A percentile compares a stretch with the other conserved stretches of the same genome.
These are phyloP conservation scores for Hucho hucho DNA, from an alignment of 2,113 vertebrate genomes.

Conservation along the genomic window DNA sequence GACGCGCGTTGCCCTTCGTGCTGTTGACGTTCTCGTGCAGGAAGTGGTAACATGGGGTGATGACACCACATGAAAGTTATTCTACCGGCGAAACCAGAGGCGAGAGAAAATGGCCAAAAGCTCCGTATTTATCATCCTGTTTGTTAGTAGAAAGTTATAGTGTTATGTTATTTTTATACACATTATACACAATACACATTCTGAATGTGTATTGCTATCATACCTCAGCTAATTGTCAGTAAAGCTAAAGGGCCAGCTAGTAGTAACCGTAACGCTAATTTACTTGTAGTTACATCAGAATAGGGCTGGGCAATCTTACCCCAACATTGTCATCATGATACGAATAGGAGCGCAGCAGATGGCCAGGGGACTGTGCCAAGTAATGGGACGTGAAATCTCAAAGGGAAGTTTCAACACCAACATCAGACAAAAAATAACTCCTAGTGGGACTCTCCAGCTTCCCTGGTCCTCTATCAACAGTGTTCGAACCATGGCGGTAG, in stretches of 20 bases:
- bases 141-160: not conserved
- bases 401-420: conserved; percentile 5
- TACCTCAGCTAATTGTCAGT: no score
- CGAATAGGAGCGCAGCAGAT: conserved; percentile 30
- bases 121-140: not conserved
- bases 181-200: no score
- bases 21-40: not conserved
- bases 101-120: not conserved
- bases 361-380: conserved; percentile 36
- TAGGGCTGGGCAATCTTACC: not conserved
- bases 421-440: conserved; percentile 5
- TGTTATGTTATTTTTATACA: no score
- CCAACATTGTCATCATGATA: not conserved
- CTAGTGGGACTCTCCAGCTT: not conserved
- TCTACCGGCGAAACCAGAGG: not conserved
- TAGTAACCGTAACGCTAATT: not conserved
- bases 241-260: no score
- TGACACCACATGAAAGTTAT: conserved; percentile 21
- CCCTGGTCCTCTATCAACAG: conserved; percentile 10
- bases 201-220: no score
- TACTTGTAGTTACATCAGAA: not conserved
- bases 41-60: not conserved
- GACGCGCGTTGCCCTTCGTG: not conserved
- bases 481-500: conserved; percentile 53
- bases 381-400: conserved; percentile 11